Base-by-base conservation (phyloP, 1,140 invertebrate genomes). In the Hesperophylax magnus region DNA sequence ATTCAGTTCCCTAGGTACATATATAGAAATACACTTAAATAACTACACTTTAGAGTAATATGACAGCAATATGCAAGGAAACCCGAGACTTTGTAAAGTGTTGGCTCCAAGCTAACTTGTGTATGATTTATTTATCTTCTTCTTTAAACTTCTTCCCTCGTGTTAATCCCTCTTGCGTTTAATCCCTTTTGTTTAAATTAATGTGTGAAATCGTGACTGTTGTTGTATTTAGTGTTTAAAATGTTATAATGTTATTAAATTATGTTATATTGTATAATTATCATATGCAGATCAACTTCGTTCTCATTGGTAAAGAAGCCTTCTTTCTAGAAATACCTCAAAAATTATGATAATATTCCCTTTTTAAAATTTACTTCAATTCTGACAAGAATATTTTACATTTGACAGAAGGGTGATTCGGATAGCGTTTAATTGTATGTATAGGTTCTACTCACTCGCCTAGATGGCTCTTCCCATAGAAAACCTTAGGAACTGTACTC, bases 191-290 rank as follows among this genome's bases (percentile, higher is more conserved):
- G 69, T 77, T 71, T 71, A 67, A 65, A 58, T 81, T 56, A 61
- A 81, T 78, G 80, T 81, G 80, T 78, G 80, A 77, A 81, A 81
- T 81, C 69, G 80, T 81, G 69, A 81, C 58, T 78, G 72, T 76
- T 67, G 58, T 81, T 75, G 77, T 81, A 78, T 81, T 78, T 78
- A 81, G 80, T 81, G 39, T 78, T 81, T 77, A 81, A 80, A 81
- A 74, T 81, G 74, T 80, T 81, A 74, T 81, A 69, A 77, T 65
- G 58, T 81, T 81, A 77, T 80, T 27, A 61, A 47, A 75, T 80
- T 80, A 74, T 78, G 76, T 81, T 81, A 81, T 81, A 67, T 81
- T 81, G 67, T 81, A 81, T 81, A 79, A 78, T 81, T 81, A 81
- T 81, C 77, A 75, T 78, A 81, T 81, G 80, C 80, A 81, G 80